phyloP scores from a whole-genome alignment of 1,140 invertebrate genomes.

The Bradysia coprophila region DNA sequence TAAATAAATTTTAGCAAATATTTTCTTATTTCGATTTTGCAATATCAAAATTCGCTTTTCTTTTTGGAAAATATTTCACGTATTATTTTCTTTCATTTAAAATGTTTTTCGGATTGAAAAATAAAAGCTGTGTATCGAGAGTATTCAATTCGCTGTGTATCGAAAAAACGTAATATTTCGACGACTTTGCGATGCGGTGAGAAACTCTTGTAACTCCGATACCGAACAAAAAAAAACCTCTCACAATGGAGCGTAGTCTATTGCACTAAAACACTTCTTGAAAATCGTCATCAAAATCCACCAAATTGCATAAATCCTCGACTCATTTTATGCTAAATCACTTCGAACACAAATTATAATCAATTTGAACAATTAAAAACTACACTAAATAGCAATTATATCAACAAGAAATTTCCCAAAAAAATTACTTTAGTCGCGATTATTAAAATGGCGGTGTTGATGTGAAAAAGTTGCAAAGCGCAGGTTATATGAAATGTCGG shows the following conservation, averaged over 20 bases:
- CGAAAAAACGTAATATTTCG: background rate
- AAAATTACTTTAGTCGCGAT: conserved; percentile 1
- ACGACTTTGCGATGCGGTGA: background rate
- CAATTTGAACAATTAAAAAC: background rate
- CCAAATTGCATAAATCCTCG: background rate
- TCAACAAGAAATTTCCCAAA: background rate
- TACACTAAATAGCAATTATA: background rate
- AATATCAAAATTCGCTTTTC: background rate
- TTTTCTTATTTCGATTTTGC: background rate
- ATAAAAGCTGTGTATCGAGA: too few species aligned
- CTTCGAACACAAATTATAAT: background rate
- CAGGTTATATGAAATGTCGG: background rate
- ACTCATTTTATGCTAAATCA: background rate
- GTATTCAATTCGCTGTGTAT: too few species aligned
- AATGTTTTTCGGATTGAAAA: background rate
- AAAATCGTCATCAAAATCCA: background rate
- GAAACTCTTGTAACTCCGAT: background rate
- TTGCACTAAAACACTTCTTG: background rate
- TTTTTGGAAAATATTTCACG: background rate
- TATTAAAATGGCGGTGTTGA: conserved; percentile 1
- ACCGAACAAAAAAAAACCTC: background rate
- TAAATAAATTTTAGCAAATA: background rate
- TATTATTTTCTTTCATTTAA: background rate
- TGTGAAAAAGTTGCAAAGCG: background rate
- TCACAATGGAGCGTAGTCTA: background rate